Percentiles rank a stretch among this genome's conserved stretches.
Evolutionary conservation across 2,888 invertebrate genomes (phyloP).

Genomic region (Xylota segnis): DNA sequence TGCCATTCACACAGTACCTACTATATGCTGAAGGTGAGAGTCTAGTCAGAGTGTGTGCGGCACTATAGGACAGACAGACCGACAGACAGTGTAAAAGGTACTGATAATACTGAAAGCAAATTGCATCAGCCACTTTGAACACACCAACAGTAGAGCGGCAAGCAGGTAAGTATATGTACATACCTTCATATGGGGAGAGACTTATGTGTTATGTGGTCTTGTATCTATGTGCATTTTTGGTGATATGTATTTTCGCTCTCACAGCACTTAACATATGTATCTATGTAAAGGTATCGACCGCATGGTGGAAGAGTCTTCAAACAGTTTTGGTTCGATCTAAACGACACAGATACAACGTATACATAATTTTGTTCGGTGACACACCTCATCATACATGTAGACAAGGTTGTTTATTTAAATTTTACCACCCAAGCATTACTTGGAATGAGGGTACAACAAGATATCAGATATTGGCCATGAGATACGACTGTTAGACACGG

Average conservation of each 20-base stretch:
- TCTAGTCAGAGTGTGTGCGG: background rate
- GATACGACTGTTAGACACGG: background rate
- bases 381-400: constrained; percentile 2
- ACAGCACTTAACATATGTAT: background rate
- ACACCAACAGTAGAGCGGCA: constrained; percentile 10
- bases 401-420: constrained; percentile 11
- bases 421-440: constrained; percentile 12
- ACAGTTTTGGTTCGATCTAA: constrained; percentile 31
- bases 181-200: background rate
- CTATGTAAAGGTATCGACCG: background rate
- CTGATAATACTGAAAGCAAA: constrained; percentile 53
- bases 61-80: constrained; percentile 5
- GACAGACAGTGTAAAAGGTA: constrained; percentile 14
- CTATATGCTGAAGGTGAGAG: constrained; percentile 43
- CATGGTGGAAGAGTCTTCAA: constrained; percentile 22
- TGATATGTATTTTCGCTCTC: constrained; percentile 20
- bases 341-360: background rate
- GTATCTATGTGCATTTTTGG: constrained; percentile 30
- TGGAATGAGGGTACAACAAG: background rate
- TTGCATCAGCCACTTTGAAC: constrained; percentile 70
- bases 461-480: background rate
- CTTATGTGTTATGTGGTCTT: constrained; percentile 4
- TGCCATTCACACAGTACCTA: constrained; percentile 55
- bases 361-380: constrained; percentile 1
- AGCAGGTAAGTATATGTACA: background rate